phyloP scores from a whole-genome alignment of 53 echinoderm and acorn worm species.

The Echinometra lucunter region DNA sequence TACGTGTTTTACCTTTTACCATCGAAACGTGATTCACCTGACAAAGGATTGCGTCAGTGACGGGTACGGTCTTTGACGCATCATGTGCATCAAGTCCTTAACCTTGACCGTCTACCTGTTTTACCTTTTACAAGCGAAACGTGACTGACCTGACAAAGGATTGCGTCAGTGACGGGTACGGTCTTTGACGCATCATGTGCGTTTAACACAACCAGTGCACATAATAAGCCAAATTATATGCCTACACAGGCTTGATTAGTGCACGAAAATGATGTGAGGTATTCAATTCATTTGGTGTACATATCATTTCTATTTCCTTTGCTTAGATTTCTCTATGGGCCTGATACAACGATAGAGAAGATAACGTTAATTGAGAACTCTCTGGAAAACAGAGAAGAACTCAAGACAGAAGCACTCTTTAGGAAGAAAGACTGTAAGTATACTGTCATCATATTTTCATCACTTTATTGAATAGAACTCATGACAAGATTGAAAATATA shows the following conservation, averaged over 20 bases:
- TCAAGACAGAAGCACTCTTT: conserved; percentile 94
- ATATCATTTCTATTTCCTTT: no score
- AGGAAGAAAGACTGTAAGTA: conserved; percentile 95
- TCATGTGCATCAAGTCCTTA: neutral
- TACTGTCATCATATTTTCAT: neutral
- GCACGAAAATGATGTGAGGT: no score
- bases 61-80: no score
- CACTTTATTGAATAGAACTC: neutral
- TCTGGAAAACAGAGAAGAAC: conserved; percentile 87
- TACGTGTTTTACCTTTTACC: neutral
- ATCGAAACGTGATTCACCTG: no score
- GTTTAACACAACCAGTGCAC: no score
- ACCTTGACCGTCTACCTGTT: neutral
- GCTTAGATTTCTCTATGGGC: conserved; percentile 86
- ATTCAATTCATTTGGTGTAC: neutral
- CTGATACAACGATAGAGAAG: conserved; percentile 87
- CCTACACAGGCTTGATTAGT: no score
- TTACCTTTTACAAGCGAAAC: neutral
- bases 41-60: no score
- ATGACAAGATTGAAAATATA: neutral
- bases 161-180: no score
- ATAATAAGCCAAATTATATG: no score
- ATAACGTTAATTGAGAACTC: conserved; percentile 88
- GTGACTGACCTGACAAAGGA: no score
- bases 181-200: no score